Evolutionary conservation across 2,888 invertebrate species (phyloP), one percentile per base, ranked within the genome.

Genomic region (Apamea crenata): DNA sequence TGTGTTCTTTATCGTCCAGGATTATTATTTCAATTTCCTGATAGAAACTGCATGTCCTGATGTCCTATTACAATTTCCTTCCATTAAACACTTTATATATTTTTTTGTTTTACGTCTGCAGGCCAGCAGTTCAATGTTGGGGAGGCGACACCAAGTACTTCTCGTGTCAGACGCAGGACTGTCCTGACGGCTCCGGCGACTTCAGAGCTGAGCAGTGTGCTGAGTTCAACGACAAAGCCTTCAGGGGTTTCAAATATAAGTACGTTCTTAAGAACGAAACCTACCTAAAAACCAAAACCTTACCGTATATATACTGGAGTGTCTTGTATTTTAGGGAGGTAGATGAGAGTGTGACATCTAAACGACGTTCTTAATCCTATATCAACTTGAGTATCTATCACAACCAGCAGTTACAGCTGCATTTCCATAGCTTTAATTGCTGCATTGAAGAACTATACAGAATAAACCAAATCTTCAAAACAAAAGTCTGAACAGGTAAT

Each of bases 121-220:
- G 98, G 83, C 94, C 97, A 69, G 97, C 97, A 86, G 98, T 98
- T 10, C 95, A 95, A 66, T 99, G 99, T 92, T 96, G 96, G 10
- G 99, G 99, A 25, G 98, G 99, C 5, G 97, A 97, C 89, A 98
- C 98, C 75, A 98, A 98, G 93, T 99, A 98, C 97, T 98, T 98
- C 95, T 99, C 99, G 36, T 99, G 99, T 94, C 98, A 99, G 93
- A 98, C 99, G 67, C 99, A 99, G 97, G 98, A 98, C 94, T 99
- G 99, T 93, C 98, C 98, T 1, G 98, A 98, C 63, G 97, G 97
- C 32, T 95, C 98, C 63, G 95, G 94, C 8, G 99, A 99, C 96
- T 99, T 99, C 96, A 97, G 99, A 77, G 97, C 98, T 1, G 98
- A 98, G 88, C 99, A 99, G 94, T 99, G 99, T 95, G 97, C 99